Base-by-base conservation (phyloP, 2,888 invertebrate genomes). In the Mesorhabditis sp. region DNA sequence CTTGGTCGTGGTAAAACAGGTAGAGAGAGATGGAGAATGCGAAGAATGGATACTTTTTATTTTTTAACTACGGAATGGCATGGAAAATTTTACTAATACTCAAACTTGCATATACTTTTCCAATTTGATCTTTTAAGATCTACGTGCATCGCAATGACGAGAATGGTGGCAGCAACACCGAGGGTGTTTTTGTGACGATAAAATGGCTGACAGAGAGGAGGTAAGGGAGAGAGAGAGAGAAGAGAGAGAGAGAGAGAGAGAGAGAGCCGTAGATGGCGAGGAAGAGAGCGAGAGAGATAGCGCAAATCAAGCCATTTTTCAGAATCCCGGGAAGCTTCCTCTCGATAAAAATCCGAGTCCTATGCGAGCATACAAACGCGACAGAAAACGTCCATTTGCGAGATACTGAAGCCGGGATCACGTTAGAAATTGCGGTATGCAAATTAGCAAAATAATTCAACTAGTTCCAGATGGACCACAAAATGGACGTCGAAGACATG, bases 391-490 rank as follows among this genome's bases (percentile, higher is more conserved):
- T 80, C 41, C 66, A 69, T 10, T 65, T 78, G 10, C 69, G 70
- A 4, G 71, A 68, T 4, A 72, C 74, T 43, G 77, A 78, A 50
- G 76, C 76, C 45, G 68, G 75, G 43, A 73, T 77, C 4, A 80
- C 77, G 4, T 72, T 80, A 44, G 79, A 79, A 70, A 78, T 79
- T 67, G 74, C 75, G 65, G 79, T 77, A 68, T 43, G 44, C 5
- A 6, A 15, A 7, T 13, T 50, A 61, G 58, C 7, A 58, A 43
- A 58, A 41, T 45, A 63, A 67, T 50, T 41, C 43, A 44, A 70
- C 13, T 4, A 41, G 10, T 72, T 76, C 45, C 70, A 82, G 81
- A 76, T 83, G 77, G 82, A 83, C 68, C 82, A 82, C 72, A 78
- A 75, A 61, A 80, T 82, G 67, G 82, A 84, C 45, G 74, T 83